Evolutionary conservation across 2,113 vertebrate species (phyloP).

Genomic region (Sula dactylatra): DNA sequence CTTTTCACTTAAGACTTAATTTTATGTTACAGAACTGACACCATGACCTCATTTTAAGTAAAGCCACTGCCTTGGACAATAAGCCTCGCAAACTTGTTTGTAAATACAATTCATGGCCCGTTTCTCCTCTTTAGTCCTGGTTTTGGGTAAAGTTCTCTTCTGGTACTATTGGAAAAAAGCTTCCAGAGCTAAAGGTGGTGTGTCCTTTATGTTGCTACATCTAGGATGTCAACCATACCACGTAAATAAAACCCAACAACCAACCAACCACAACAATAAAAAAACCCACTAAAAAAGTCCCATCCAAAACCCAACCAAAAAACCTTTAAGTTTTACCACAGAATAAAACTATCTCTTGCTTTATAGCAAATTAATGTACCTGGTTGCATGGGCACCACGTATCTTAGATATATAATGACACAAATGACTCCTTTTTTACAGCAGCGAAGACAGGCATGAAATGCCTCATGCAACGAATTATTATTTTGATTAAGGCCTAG

Average conservation of each 20-base stretch:
- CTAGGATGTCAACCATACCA: background rate
- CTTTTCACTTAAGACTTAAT: background rate
- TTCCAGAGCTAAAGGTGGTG: background rate
- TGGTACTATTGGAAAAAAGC: background rate
- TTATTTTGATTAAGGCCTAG: background rate
- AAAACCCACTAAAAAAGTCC: accelerated
- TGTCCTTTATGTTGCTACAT: background rate
- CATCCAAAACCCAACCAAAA: background rate
- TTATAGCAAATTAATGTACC: background rate
- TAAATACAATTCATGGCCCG: background rate
- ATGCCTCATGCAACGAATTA: background rate
- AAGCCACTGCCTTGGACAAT: background rate
- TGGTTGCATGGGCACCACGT: background rate
- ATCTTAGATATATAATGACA: background rate
- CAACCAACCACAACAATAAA: background rate
- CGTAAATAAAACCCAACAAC: background rate
- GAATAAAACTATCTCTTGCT: background rate
- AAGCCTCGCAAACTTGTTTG: background rate
- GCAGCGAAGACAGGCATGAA: background rate
- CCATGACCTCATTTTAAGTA: background rate
- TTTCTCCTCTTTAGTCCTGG: background rate
- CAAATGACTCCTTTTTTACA: background rate
- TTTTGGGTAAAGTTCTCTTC: background rate
- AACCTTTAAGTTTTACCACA: accelerated
- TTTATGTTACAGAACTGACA: background rate